Base-by-base conservation (phyloP, 2,888 invertebrate genomes). In the Blastobasis lacticolella region DNA sequence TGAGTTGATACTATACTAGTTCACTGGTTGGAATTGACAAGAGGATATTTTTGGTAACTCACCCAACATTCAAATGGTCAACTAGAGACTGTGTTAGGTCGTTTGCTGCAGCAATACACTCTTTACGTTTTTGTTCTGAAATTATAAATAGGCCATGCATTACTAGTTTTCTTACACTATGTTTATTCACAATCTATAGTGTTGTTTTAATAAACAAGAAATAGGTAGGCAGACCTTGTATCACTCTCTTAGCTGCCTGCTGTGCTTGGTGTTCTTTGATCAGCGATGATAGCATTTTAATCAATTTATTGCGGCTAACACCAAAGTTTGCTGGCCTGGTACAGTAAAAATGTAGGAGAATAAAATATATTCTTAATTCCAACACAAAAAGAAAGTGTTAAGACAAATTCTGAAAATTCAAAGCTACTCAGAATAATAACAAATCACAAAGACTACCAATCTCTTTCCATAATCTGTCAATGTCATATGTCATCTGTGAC, bases 21-120 rank as follows among this genome's bases (percentile, higher is more conserved):
- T 23, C 23, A 23, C 23, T 23, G 23, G 3, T 23, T 23, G 23
- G 23, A 23, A 23, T 23, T 23, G 23, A 23, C 1, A 23, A 23
- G 23, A 23, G 23, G 23, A 23, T 23, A 23, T 23, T 23, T 23
- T 1, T 23, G 23, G 23, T 23, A 23, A 23, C 89, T 85, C 89
- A 98, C 98, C 98, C 98, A 62, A 98, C 96, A 90, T 99, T 99
- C 36, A 99, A 89, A 78, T 99, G 98, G 81, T 99, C 98, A 0
- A 99, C 98, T 40, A 99, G 89, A 40, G 97, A 93, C 75, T 97
- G 96, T 0, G 98, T 98, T 57, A 99, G 88, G 67, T 95, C 94
- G 76, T 95, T 97, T 1, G 98, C 97, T 50, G 98, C 95, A 60
- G 93, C 92, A 54, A 98, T 92, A 23, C 98, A 98, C 79, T 98